These are phyloP conservation scores for Anoplophora glabripennis DNA, from an alignment of 1,140 invertebrate species.

Conservation along the genomic window DNA sequence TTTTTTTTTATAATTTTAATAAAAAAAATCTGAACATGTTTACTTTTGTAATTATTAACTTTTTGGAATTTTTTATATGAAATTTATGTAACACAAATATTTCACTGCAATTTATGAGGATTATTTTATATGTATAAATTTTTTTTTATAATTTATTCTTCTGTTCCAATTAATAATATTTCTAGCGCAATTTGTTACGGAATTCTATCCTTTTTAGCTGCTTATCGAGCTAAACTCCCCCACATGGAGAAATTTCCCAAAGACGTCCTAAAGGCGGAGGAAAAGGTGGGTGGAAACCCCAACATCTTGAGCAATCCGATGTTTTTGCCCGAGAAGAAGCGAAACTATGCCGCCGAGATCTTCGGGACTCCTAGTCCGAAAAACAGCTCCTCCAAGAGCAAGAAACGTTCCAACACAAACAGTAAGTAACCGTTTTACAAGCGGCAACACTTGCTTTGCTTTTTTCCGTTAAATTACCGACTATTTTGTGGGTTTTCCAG, in stretches of 20 bases:
- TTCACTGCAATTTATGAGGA: background rate
- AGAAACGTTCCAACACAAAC: background rate
- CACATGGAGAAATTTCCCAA: constrained; percentile 73
- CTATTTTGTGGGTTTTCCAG: constrained; percentile 26
- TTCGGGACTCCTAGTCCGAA: constrained; percentile 53
- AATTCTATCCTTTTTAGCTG: constrained; percentile 49
- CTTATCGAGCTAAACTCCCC: constrained; percentile 58
- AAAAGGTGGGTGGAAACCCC: constrained; percentile 62
- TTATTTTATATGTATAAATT: too few relatives aligned
- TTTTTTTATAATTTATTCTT: too few relatives aligned
- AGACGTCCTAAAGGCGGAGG: constrained; percentile 68
- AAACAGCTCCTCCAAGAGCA: constrained; percentile 42
- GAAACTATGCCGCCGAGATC: constrained; percentile 52
- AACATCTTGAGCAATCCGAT: constrained; percentile 61
- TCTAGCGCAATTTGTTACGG: background rate
- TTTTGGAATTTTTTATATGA: too few relatives aligned
- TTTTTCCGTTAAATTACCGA: background rate
- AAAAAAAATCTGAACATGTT: too few relatives aligned
- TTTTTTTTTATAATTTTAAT: too few relatives aligned
- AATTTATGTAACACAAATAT: background rate
- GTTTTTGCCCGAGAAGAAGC: constrained; percentile 56
- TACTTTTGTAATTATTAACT: too few relatives aligned
- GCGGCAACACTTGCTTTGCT: background rate
- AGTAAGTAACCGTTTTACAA: constrained; percentile 7
- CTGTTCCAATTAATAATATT: too few relatives aligned